Percentiles rank a stretch among this genome's conserved stretches.
Evolutionary conservation across 2,797 vertebrate species (phyloP).

Genomic region (Pteronotus mesoamericanus): DNA sequence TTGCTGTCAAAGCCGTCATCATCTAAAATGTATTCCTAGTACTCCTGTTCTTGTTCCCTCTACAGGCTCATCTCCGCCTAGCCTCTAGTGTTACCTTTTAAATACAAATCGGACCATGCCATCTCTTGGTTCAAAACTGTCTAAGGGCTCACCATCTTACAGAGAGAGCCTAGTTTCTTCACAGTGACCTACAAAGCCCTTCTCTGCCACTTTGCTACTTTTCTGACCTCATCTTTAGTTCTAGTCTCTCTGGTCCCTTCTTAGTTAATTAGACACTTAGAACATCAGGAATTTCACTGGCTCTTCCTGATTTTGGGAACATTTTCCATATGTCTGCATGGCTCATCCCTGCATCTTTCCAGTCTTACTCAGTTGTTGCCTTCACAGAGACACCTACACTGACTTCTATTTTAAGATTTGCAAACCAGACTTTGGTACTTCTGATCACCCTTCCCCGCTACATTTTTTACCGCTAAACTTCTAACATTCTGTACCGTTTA

Average conservation of each 20-base stretch:
- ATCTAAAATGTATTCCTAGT: background rate
- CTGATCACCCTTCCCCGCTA: background rate
- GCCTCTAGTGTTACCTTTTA: background rate
- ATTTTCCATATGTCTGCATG: background rate
- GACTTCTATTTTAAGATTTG: background rate
- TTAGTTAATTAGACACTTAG: background rate
- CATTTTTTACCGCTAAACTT: background rate
- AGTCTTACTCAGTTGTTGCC: background rate
- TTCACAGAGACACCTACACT: background rate
- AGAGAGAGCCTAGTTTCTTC: background rate
- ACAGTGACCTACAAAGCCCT: background rate
- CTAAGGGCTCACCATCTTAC: background rate
- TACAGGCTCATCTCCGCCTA: background rate
- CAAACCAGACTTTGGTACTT: background rate
- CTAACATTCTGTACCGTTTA: background rate
- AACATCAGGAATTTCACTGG: background rate
- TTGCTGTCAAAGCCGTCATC: background rate
- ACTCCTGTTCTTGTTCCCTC: background rate
- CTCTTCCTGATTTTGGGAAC: background rate
- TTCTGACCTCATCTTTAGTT: background rate
- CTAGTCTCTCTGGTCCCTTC: background rate
- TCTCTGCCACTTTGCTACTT: background rate
- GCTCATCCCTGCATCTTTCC: background rate
- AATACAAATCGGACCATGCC: background rate
- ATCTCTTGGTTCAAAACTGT: background rate